phyloP scores from a whole-genome alignment of 2,797 vertebrate species.

The Crenuchus spilurus region DNA sequence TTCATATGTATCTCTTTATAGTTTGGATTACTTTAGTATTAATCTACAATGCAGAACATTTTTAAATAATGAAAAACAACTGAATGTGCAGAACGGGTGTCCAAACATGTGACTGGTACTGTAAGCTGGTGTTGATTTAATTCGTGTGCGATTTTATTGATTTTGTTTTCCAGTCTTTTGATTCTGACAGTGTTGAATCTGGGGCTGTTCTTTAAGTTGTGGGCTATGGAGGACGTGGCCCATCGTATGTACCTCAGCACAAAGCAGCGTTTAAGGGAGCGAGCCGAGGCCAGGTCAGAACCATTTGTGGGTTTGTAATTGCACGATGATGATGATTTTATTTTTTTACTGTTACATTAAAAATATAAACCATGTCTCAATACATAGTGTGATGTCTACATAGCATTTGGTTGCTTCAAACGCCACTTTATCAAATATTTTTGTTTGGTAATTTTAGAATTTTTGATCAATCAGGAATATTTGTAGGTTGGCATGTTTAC shows the following conservation, averaged over 20 bases:
- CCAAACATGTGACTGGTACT: too few relatives aligned
- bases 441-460: too few relatives aligned
- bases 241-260: constrained; percentile 84
- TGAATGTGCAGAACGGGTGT: too few relatives aligned
- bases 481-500: too few relatives aligned
- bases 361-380: too few relatives aligned
- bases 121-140: background rate
- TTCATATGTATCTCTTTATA: too few relatives aligned
- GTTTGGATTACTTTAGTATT: too few relatives aligned
- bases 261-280: constrained; percentile 80
- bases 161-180: constrained; percentile 78
- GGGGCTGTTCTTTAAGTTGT: constrained; percentile 91
- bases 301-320: background rate
- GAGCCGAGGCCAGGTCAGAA: constrained; percentile 80
- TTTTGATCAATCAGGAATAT: too few relatives aligned
- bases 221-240: constrained; percentile 93
- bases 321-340: background rate
- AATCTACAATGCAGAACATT: too few relatives aligned
- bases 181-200: constrained; percentile 89
- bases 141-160: background rate
- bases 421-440: too few relatives aligned
- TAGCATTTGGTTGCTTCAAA: too few relatives aligned
- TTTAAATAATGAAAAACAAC: too few relatives aligned
- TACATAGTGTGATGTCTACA: background rate
- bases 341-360: background rate